Base-by-base conservation (phyloP, 2,113 vertebrate species). In the Grantiella picta region DNA sequence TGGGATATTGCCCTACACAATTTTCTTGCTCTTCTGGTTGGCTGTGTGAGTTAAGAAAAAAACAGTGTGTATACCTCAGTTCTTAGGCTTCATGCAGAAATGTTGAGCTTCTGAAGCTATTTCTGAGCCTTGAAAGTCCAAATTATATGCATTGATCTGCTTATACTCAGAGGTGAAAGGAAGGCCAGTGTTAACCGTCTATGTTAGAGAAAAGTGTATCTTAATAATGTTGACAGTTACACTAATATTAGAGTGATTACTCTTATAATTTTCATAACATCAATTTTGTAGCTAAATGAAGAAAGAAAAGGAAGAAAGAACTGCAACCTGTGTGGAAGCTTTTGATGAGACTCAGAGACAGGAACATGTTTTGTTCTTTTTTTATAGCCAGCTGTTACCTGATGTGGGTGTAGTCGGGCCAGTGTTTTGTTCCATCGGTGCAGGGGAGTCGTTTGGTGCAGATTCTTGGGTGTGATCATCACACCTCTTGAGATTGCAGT, bases 401-500 rank as follows among this genome's bases (percentile, higher is more conserved):
- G 70, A 77, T 85, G 20, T 56, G 29, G 31, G 28, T 23, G 85
- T n/a, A 42, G 75, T 9, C 0, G 1, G 15, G 33, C 36, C 72
- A n/a, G 3, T 1, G 0, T 53, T 69, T 29, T 57, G 47, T 47
- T 56, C 10, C 1, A 8, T 40, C 12, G 24, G 35, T 18, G 56
- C 12, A 3, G 86, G 42, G 7, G 19, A 1, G 2, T 79, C 57
- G 25, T 40, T 75, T 5, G 9, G 17, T 23, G 10, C 1, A 0
- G 15, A 24, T 8, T 42, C 24, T 29, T n/a, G 91, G 21, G 7
- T 44, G 31, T 2, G 53, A 45, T 92, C 71, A 16, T 89, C 20
- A 84, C 99, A 99, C 63, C 94, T 98, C 42, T 97, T 97, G 85
- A 99, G 73, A n/a, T 92, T 98, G 89, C 99, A 99, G 96, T 96